Evolutionary conservation across 2,113 vertebrate species (phyloP).

Genomic region (Phalacrocorax aristotelis): DNA sequence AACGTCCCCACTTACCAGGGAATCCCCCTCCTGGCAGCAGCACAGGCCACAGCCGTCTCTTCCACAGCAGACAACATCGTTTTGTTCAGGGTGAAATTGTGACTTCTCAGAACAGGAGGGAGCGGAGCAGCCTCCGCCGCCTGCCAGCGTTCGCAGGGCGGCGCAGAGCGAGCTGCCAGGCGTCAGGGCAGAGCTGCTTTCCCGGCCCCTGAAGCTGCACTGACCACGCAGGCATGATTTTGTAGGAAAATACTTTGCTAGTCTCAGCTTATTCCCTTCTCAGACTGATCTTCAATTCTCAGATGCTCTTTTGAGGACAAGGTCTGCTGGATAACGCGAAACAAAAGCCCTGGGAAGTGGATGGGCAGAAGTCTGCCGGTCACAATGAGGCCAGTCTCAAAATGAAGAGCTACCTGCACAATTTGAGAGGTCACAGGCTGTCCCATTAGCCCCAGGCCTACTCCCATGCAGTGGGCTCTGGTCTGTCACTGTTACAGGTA

Average conservation of each 20-base stretch:
- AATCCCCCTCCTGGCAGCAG: not conserved
- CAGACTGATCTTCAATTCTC: not conserved
- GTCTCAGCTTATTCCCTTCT: not conserved
- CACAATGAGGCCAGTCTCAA: not conserved
- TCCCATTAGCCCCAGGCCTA: too few relatives aligned
- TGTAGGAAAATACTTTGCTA: not conserved
- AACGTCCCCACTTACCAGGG: fast-evolving
- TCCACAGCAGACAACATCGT: fast-evolving
- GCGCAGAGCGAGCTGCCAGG: not conserved
- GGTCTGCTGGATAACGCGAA: not conserved
- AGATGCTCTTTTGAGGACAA: not conserved
- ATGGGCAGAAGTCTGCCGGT: not conserved
- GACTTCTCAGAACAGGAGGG: not conserved
- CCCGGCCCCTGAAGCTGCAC: not conserved
- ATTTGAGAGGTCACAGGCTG: not conserved
- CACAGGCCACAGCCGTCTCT: not conserved
- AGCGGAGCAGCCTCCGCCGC: not conserved
- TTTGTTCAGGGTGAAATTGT: not conserved
- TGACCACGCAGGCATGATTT: fast-evolving
- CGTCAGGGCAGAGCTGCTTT: not conserved
- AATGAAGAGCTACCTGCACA: fast-evolving
- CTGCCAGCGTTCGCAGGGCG: fast-evolving
- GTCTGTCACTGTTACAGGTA: fast-evolving
- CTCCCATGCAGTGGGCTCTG: not conserved
- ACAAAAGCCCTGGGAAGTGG: fast-evolving